Evolutionary conservation across 2,113 vertebrate species (phyloP), one percentile per base, ranked within the genome.

Genomic region (Urocynchramus pylzowi): DNA sequence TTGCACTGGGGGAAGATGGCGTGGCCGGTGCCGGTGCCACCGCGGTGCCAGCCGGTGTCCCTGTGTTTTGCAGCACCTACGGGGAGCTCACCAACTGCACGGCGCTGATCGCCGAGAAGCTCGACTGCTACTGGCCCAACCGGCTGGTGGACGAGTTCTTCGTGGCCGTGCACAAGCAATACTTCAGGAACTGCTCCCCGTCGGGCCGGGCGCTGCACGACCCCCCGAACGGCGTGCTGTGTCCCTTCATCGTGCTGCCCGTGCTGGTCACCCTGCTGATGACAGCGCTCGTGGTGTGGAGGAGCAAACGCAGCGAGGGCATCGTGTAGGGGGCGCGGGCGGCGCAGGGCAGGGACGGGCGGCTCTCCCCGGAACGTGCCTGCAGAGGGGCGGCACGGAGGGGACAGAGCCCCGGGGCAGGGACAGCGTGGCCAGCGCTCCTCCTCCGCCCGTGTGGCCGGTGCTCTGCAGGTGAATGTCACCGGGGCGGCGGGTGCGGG

Each of bases 91-190:
- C 98, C 0, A 98, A 99, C 97, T 99, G 99, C 98, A 99, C 99
- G 3, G 93, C 30, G 53, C 84, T 98, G 13, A 96, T 99, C 71
- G 98, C 99, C 0, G 39, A 77, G 17, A 97, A 96, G 70, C 97
- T 99, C 92, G 95, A 97, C 64, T 99, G 99, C 96, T 99, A 97
- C 97, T 99, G 99, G 99, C 99, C 99, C 45, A 99, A 99, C 94
- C 93, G 87, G 3, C 96, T 98, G 42, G 99, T 99, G 97, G 99
- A 99, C 12, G 98, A 97, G 77, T 99, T 99, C 98, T 99, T 99
- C 95, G 96, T 99, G 68, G 89, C 91, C 0, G 86, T 99, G 52
- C 99, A 99, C 98, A 97, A 71, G 75, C 97, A 94, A 57, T 99
- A 99, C 97, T 99, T 99, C 98, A 95, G 97, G 33, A 96, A 97